Conservation (phyloP, 2,113 vertebrate species). For the Campylomormyrus numenius region DNA sequence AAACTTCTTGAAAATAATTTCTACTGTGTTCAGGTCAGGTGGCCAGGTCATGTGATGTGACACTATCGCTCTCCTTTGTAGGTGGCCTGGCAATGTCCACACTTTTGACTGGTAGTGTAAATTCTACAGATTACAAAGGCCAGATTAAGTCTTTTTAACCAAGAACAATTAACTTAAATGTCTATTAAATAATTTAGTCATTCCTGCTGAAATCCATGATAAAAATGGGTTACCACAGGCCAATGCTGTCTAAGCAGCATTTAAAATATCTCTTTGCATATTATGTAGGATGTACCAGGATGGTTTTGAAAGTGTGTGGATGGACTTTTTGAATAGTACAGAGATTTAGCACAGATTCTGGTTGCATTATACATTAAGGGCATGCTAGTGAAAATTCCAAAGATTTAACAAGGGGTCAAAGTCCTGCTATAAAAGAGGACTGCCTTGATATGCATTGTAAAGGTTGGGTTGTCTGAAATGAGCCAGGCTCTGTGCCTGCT, state of each 20-base stretch:
- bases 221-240: background rate
- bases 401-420: background rate
- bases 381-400: background rate
- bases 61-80: background rate
- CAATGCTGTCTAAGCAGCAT: background rate
- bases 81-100: background rate
- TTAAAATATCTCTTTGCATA: background rate
- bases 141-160: background rate
- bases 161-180: background rate
- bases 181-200: background rate
- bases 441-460: background rate
- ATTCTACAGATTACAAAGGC: background rate
- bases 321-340: background rate
- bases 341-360: background rate
- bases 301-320: background rate
- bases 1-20: background rate
- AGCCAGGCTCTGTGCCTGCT: background rate
- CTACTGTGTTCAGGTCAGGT: background rate
- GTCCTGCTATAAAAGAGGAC: background rate
- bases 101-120: background rate
- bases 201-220: background rate
- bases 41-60: background rate
- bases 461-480: background rate
- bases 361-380: background rate
- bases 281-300: background rate